Conservation (phyloP, 2,797 vertebrate genomes). For the Chlorospingus semifuscus region DNA sequence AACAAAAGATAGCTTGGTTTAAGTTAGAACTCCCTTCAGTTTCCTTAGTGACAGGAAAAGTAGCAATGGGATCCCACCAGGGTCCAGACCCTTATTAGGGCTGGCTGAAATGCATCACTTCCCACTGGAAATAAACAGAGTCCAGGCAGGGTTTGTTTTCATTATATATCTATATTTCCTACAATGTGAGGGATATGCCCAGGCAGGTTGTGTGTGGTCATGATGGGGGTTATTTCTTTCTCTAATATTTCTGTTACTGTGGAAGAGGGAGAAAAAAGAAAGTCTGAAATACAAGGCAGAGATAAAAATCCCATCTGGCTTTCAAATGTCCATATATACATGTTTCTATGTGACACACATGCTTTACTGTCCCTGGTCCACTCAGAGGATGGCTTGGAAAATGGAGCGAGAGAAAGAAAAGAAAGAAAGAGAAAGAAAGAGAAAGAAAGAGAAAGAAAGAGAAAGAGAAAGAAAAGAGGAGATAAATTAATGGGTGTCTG, state of each 20-base stretch:
- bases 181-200: not conserved
- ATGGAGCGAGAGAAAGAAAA: too few species aligned
- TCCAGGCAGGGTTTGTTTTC: fast-evolving
- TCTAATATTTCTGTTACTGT: not conserved
- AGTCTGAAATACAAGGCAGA: not conserved
- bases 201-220: not conserved
- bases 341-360: not conserved
- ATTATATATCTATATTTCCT: not conserved
- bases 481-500: not conserved
- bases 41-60: not conserved
- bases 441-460: too few species aligned
- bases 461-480: not conserved
- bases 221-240: not conserved
- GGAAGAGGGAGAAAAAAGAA: not conserved
- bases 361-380: not conserved
- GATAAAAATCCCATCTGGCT: not conserved
- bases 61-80: not conserved
- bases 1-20: not conserved
- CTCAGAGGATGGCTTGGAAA: not conserved
- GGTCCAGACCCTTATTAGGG: not conserved
- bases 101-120: not conserved
- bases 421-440: not conserved
- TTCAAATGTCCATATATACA: not conserved
- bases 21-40: not conserved
- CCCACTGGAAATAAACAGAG: not conserved